These are phyloP conservation scores for Poeciliopsis prolifica DNA, from an alignment of 2,113 vertebrate species.

Conservation along the genomic window DNA sequence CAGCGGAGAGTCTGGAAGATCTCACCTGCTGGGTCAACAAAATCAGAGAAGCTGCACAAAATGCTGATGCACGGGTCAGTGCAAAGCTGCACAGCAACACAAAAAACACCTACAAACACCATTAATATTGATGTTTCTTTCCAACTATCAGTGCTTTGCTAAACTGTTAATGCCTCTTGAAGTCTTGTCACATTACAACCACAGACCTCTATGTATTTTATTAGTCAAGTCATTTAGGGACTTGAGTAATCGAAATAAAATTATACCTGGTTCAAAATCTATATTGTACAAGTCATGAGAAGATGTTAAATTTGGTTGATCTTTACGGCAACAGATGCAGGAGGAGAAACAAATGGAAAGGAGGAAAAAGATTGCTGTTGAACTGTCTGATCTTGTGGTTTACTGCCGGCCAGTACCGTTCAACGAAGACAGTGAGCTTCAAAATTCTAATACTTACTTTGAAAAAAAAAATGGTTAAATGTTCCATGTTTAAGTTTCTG, in stretches of 20 bases:
- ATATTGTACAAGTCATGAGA: background rate
- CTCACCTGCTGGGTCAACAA: slow-evolving; percentile 73
- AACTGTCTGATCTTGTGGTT: slow-evolving; percentile 81
- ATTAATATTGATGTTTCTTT: background rate
- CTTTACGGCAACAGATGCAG: slow-evolving; percentile 76
- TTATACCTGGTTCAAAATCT: no score
- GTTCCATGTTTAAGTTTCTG: background rate
- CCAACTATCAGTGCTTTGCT: no score
- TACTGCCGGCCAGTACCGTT: slow-evolving; percentile 83
- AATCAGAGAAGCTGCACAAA: slow-evolving; percentile 78
- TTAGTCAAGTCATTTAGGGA: background rate
- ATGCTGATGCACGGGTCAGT: slow-evolving; percentile 79
- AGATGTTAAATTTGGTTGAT: slow-evolving; percentile 1
- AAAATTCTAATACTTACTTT: background rate
- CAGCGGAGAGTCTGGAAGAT: slow-evolving; percentile 74
- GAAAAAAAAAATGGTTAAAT: accelerated
- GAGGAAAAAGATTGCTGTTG: slow-evolving; percentile 83
- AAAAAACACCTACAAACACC: background rate
- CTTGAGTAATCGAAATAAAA: background rate
- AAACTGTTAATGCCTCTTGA: no score
- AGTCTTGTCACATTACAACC: background rate
- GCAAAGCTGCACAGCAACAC: background rate
- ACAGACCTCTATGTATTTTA: background rate
- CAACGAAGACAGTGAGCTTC: slow-evolving; percentile 80
- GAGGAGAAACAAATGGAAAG: slow-evolving; percentile 84